A percentile compares a stretch with the other conserved stretches of the same genome.
phyloP scores from a whole-genome alignment of 2,797 vertebrate species.

The Columba guinea region DNA sequence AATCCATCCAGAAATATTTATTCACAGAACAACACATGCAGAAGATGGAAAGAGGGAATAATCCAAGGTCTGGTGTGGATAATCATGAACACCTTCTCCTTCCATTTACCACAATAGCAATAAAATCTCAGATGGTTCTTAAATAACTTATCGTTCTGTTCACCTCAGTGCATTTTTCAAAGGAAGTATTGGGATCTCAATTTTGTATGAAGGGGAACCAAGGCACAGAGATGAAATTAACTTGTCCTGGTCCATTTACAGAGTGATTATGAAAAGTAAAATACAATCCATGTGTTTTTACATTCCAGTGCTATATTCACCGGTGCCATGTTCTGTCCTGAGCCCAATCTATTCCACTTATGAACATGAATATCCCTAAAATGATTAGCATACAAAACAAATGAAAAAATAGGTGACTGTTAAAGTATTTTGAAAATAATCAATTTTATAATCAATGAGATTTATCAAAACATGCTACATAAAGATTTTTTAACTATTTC shows the following conservation, averaged over 20 bases:
- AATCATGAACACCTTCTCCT: background rate
- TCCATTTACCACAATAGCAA: background rate
- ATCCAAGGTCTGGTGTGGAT: background rate
- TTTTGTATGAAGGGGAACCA: background rate
- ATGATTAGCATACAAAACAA: background rate
- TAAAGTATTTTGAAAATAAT: background rate
- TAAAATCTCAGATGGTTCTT: background rate
- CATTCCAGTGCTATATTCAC: background rate
- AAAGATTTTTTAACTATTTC: background rate
- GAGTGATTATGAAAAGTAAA: background rate
- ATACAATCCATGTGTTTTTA: background rate
- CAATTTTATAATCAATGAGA: background rate
- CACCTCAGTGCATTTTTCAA: background rate
- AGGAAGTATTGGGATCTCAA: background rate
- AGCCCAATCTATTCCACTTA: background rate
- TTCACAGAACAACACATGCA: background rate
- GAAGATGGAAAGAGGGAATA: background rate
- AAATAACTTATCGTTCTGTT: background rate
- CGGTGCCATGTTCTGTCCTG: background rate
- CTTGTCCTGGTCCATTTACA: background rate
- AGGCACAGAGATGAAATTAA: background rate
- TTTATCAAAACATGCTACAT: background rate
- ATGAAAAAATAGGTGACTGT: background rate
- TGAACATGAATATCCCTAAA: background rate
- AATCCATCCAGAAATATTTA: background rate